Conservation (phyloP, 2,888 invertebrate genomes). For the Macaria liturata region DNA sequence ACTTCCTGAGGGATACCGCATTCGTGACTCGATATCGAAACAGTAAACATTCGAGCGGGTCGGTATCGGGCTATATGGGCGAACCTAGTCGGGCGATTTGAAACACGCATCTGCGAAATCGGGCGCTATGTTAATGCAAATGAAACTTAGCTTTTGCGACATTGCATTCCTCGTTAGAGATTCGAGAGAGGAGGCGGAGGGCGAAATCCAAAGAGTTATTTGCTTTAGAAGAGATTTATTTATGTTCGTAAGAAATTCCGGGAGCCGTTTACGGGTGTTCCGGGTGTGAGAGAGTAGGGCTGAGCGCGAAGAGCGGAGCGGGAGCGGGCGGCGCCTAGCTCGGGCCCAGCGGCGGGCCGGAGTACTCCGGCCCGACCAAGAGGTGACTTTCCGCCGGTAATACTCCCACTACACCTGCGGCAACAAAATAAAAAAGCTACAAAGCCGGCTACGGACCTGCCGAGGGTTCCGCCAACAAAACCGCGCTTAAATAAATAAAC, state of each 20-base stretch:
- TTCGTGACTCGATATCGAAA: constrained; percentile 51
- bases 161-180: constrained; percentile 76
- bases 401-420: constrained; percentile 85
- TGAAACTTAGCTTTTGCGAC: constrained; percentile 66
- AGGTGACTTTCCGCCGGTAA: constrained; percentile 85
- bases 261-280: constrained; percentile 73
- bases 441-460: constrained; percentile 70
- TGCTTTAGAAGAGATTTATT: constrained; percentile 76
- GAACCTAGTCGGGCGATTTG: constrained; percentile 77
- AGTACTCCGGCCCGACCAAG: constrained; percentile 85
- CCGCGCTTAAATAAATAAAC: constrained; percentile 62
- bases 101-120: constrained; percentile 77
- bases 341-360: constrained; percentile 66
- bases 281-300: constrained; percentile 59
- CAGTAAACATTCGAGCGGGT: constrained; percentile 54
- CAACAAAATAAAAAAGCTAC: constrained; percentile 82
- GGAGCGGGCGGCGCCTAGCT: constrained; percentile 55
- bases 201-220: constrained; percentile 74
- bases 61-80: constrained; percentile 79
- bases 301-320: constrained; percentile 46
- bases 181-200: constrained; percentile 58
- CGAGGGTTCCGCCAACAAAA: constrained; percentile 59
- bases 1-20: constrained; percentile 82
- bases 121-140: constrained; percentile 46
- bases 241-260: constrained; percentile 70